These are phyloP conservation scores for Heterohyrax brucei DNA, from an alignment of 2,797 vertebrate species.

Conservation along the genomic window DNA sequence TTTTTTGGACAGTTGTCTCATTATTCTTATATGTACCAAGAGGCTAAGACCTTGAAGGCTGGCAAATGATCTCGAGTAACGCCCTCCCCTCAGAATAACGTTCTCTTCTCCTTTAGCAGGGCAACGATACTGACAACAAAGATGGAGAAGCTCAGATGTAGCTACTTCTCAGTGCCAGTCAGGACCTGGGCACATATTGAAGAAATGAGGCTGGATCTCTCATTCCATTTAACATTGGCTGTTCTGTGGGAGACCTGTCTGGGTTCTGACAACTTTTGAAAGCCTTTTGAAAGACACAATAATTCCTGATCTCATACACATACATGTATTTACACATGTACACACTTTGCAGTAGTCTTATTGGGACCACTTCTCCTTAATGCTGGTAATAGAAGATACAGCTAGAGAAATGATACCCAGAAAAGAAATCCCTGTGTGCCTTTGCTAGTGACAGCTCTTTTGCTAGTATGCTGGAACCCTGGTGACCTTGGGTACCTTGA, in stretches of 20 bases:
- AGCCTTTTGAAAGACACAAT: background rate
- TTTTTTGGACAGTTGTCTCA: background rate
- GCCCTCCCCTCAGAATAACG: background rate
- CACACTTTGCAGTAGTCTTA: background rate
- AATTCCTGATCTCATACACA: background rate
- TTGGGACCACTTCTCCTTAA: background rate
- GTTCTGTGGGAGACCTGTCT: background rate
- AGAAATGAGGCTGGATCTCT: background rate
- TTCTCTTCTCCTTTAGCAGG: background rate
- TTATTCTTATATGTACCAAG: background rate
- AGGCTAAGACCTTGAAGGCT: background rate
- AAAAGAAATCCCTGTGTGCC: background rate
- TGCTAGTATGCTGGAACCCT: background rate
- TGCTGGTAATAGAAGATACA: background rate
- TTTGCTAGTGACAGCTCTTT: background rate
- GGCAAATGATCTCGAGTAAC: background rate
- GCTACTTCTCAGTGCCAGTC: background rate
- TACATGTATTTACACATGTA: background rate
- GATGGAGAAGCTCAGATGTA: background rate
- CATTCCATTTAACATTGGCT: background rate
- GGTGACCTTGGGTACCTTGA: background rate
- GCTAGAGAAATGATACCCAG: background rate
- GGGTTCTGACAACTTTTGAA: background rate
- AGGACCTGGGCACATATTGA: rapidly evolving
- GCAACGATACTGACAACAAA: background rate